A percentile compares a stretch with the other conserved stretches of the same genome.
Conservation (phyloP, 2,113 vertebrate species). For the Chlorodrepanis virens region DNA sequence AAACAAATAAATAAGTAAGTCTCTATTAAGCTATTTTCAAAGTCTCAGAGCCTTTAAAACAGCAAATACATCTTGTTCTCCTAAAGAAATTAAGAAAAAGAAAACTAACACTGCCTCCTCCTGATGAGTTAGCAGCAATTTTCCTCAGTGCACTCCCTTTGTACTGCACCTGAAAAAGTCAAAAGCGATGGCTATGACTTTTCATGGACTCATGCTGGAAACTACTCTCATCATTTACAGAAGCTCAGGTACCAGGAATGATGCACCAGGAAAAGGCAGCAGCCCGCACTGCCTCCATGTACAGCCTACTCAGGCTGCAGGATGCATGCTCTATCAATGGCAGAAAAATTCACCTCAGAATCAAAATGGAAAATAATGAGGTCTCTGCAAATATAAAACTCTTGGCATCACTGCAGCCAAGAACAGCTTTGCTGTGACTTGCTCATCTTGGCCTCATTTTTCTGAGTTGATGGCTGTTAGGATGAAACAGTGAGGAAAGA, state of each 20-base stretch:
- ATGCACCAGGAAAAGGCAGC: background rate
- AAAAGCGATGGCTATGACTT: background rate
- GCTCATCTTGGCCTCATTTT: background rate
- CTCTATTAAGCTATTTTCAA: background rate
- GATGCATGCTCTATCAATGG: background rate
- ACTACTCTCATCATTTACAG: background rate
- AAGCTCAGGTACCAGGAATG: background rate
- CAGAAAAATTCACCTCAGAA: background rate
- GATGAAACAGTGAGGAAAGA: background rate
- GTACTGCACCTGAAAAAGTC: background rate
- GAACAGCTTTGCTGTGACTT: background rate
- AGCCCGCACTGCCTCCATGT: background rate
- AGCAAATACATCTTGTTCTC: background rate
- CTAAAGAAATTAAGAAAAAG: background rate
- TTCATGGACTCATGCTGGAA: background rate
- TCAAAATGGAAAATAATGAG: background rate
- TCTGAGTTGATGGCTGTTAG: background rate
- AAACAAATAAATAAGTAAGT: background rate
- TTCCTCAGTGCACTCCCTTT: background rate
- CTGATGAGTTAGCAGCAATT: background rate
- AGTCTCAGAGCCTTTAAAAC: background rate
- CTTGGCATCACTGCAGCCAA: background rate
- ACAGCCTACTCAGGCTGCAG: background rate
- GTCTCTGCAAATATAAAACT: background rate
- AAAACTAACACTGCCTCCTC: background rate